These are phyloP conservation scores for Coecobrya sp. DNA, from an alignment of 2,888 invertebrate species.

Conservation along the genomic window DNA sequence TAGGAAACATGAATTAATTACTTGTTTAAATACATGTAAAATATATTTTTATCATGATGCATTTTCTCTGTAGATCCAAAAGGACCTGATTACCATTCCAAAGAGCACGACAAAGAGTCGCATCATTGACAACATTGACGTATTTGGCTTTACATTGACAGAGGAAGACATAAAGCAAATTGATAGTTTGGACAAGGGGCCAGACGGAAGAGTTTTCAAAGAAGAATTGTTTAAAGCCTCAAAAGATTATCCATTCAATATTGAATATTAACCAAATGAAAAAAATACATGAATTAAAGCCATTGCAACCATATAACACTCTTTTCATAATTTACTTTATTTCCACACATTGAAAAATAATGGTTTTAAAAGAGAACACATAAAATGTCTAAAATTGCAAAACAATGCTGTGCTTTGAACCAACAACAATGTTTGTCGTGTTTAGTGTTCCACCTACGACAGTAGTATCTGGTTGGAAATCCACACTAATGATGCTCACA, in stretches of 20 bases:
- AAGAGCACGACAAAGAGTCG: constrained; percentile 88
- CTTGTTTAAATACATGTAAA: not conserved
- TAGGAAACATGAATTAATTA: constrained; percentile 77
- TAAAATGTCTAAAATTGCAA: not conserved
- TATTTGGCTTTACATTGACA: constrained; percentile 87
- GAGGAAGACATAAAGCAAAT: constrained; percentile 87
- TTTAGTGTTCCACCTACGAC: not conserved
- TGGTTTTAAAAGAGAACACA: no score
- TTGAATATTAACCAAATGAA: constrained; percentile 88
- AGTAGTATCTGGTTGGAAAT: constrained; percentile 27
- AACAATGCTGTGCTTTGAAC: constrained; percentile 6
- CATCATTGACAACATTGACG: constrained; percentile 87
- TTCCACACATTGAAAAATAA: no score
- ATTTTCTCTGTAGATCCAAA: constrained; percentile 87
- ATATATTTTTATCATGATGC: not conserved
- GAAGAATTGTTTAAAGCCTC: constrained; percentile 85
- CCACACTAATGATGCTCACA: constrained; percentile 20
- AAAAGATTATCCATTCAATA: constrained; percentile 89
- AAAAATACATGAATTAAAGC: no score
- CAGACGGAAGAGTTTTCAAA: constrained; percentile 88
- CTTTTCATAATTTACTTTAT: no score
- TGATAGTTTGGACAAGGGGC: constrained; percentile 86
- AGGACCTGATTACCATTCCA: constrained; percentile 88
- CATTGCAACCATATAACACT: no score
- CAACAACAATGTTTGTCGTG: not conserved